Conservation (phyloP, 2,113 vertebrate genomes). For the Cyrtonyx montezumae region DNA sequence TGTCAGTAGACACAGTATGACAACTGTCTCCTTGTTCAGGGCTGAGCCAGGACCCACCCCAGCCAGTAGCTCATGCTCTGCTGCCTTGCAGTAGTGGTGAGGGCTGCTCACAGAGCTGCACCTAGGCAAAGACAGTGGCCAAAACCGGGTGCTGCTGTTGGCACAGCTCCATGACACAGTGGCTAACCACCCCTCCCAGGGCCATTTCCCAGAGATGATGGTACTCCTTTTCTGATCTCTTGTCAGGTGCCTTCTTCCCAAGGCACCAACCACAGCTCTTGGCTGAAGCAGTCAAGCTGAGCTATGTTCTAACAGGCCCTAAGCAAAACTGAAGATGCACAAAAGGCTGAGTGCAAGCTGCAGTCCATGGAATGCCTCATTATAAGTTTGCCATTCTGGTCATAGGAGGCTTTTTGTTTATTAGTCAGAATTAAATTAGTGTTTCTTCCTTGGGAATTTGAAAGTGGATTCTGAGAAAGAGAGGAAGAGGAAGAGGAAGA, state of each 20-base stretch:
- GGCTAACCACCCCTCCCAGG: background rate
- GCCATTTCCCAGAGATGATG: background rate
- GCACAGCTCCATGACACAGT: accelerated
- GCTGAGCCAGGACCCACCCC: background rate
- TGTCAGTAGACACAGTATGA: background rate
- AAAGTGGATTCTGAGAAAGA: background rate
- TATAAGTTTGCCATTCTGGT: background rate
- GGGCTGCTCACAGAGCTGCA: background rate
- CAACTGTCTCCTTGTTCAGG: background rate
- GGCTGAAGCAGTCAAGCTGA: background rate
- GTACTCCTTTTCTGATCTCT: background rate
- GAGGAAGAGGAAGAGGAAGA: background rate
- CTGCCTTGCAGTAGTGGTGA: background rate
- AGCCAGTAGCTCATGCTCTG: accelerated
- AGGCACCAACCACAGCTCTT: background rate
- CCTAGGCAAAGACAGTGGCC: background rate
- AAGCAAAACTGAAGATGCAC: background rate
- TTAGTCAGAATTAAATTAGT: constrained; percentile 12
- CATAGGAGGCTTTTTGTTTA: background rate
- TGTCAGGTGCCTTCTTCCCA: background rate
- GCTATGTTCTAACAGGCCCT: background rate
- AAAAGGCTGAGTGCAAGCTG: background rate
- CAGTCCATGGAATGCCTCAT: background rate
- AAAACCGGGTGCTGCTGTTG: accelerated
- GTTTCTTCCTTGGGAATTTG: background rate